Percentiles rank a stretch among this genome's conserved stretches.
phyloP scores from a whole-genome alignment of 2,888 invertebrate genomes.

The Ernsta delagoae region DNA sequence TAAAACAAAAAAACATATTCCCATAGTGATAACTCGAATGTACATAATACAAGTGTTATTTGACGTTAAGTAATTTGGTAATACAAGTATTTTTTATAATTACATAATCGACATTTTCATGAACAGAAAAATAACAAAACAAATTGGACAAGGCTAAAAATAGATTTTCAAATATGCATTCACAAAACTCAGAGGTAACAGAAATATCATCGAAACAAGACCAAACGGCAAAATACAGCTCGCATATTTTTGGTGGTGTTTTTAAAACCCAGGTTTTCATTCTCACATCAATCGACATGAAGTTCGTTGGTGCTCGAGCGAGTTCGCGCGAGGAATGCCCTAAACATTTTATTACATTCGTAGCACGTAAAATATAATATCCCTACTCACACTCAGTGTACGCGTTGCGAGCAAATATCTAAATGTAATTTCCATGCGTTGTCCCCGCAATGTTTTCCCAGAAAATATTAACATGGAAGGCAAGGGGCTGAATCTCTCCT shows the following conservation, averaged over 20 bases:
- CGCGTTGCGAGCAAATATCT: conserved; percentile 82
- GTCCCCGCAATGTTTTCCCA: conserved; percentile 84
- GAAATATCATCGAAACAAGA: conserved; percentile 13
- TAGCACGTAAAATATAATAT: conserved; percentile 85
- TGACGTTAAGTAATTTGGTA: no score
- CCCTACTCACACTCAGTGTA: conserved; percentile 79
- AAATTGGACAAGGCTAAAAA: neutral
- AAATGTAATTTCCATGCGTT: conserved; percentile 85
- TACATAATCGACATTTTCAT: neutral
- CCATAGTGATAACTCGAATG: no score
- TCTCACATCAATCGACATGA: conserved; percentile 76
- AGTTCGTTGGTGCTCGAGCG: conserved; percentile 43
- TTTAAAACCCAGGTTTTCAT: conserved; percentile 65
- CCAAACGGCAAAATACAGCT: conserved; percentile 13
- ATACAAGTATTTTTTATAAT: no score
- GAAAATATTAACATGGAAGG: conserved; percentile 84
- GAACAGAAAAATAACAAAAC: neutral
- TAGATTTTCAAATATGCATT: neutral
- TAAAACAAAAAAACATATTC: no score
- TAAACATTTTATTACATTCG: conserved; percentile 83
- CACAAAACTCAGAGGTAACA: neutral
- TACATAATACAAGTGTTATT: no score
- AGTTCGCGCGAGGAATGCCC: conserved; percentile 57
- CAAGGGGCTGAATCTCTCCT: conserved; percentile 84
- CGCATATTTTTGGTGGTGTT: conserved; percentile 19